These are phyloP conservation scores for Drosophila rufa DNA, from an alignment of 1,140 invertebrate species.

Conservation along the genomic window DNA sequence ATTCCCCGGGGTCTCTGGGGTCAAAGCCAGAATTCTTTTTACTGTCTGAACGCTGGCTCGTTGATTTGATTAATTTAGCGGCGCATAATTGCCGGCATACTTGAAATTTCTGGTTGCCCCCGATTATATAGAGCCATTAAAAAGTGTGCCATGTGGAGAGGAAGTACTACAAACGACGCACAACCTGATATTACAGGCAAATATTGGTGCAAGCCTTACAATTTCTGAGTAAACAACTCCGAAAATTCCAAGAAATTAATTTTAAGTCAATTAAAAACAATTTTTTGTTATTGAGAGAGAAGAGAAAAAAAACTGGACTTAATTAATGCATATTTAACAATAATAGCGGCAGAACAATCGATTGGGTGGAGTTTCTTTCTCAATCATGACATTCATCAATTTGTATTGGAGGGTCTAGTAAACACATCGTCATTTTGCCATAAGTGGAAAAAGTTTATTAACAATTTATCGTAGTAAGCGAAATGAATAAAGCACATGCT, in stretches of 20 bases:
- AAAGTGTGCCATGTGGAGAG: conserved; percentile 67
- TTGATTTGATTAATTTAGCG: conserved; percentile 30
- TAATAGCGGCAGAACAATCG: conserved; percentile 14
- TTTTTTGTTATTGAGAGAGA: conserved; percentile 20
- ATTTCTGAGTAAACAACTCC: conserved; percentile 39
- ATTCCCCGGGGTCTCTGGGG: conserved; percentile 1
- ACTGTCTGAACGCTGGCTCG: conserved; percentile 15
- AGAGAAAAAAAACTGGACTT: conserved; percentile 29
- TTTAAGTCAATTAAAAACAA: conserved; percentile 62
- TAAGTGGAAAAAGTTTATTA: conserved; percentile 40
- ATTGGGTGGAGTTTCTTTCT: conserved; percentile 21
- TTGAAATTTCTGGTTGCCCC: conserved; percentile 24
- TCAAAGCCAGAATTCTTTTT: conserved; percentile 32
- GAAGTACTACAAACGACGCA: conserved; percentile 32
- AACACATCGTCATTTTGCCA: conserved; percentile 13
- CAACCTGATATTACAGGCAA: conserved; percentile 52
- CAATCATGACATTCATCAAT: conserved; percentile 30
- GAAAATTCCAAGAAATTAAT: conserved; percentile 69
- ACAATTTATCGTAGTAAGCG: conserved; percentile 40
- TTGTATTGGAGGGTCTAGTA: conserved; percentile 16
- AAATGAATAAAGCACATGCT: conserved; percentile 24
- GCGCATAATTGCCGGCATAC: conserved; percentile 10
- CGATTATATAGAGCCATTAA: conserved; percentile 3
- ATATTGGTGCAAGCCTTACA: conserved; percentile 39
- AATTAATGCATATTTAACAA: conserved; percentile 63